Conservation (phyloP, 2,797 vertebrate genomes). For the Acrossocheilus wenchowensis region DNA sequence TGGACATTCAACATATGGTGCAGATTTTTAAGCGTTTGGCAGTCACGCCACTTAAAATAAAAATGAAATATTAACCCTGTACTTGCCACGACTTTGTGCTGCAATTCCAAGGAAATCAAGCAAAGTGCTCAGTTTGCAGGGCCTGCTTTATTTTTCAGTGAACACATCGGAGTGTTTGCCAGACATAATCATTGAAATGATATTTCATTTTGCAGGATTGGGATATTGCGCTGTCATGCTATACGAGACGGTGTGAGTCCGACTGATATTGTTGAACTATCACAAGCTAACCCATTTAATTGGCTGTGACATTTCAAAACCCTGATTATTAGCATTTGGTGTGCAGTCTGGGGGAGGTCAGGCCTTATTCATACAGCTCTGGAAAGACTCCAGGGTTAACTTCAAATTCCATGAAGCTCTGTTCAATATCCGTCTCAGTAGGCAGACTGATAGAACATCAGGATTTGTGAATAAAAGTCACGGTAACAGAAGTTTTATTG, state of each 20-base stretch:
- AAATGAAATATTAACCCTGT: conserved; percentile 45
- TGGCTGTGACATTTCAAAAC: conserved; percentile 52
- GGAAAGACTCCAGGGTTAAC: conserved; percentile 39
- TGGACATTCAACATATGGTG: conserved; percentile 33
- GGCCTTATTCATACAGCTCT: conserved; percentile 37
- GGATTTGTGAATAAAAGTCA: conserved; percentile 25
- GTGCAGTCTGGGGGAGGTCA: conserved; percentile 20
- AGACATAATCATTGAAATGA: conserved; percentile 30
- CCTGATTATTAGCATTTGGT: conserved; percentile 41
- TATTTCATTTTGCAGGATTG: conserved; percentile 13
- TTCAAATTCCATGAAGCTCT: conserved; percentile 47
- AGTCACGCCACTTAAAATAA: conserved; percentile 10
- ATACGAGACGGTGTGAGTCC: neutral
- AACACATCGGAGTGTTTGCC: conserved; percentile 6
- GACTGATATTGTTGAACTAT: conserved; percentile 42
- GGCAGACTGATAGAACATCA: conserved; percentile 38
- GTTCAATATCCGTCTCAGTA: conserved; percentile 50
- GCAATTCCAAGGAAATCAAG: conserved; percentile 20
- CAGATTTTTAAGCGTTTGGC: conserved; percentile 36
- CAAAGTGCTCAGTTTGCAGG: neutral
- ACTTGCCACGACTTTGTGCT: neutral
- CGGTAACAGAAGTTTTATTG: conserved; percentile 28
- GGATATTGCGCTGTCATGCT: conserved; percentile 12
- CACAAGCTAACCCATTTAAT: conserved; percentile 4
- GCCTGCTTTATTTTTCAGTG: conserved; percentile 24